These are phyloP conservation scores for Torymus aiolomorphi DNA, from an alignment of 2,888 invertebrate genomes.

Conservation along the genomic window DNA sequence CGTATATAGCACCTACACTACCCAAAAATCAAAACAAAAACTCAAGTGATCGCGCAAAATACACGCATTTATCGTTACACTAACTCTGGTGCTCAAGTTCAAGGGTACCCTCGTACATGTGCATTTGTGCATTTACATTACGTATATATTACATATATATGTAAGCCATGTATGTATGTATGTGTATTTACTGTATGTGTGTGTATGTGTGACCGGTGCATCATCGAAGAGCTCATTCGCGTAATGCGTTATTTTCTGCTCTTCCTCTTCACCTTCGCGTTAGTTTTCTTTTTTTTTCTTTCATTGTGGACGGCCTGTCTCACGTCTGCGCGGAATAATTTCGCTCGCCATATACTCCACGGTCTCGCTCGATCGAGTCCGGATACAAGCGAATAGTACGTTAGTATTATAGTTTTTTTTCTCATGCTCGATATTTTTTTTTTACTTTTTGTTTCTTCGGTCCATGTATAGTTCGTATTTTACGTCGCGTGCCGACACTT, in stretches of 20 bases:
- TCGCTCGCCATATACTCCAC: background rate
- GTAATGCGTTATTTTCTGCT: background rate
- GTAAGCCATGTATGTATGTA: background rate
- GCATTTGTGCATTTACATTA: conserved; percentile 4
- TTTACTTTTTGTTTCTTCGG: background rate
- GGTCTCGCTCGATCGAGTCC: conserved; percentile 32
- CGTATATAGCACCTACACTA: too few relatives aligned
- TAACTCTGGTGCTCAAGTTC: background rate
- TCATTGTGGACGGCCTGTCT: conserved; percentile 55
- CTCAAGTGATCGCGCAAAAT: background rate
- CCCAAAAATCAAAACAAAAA: background rate
- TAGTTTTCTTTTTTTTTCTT: conserved; percentile 8
- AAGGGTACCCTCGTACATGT: conserved; percentile 3
- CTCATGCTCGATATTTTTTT: background rate
- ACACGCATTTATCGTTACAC: background rate
- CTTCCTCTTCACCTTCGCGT: too few relatives aligned
- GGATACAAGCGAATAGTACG: background rate
- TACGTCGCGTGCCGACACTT: background rate
- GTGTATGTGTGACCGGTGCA: conserved; percentile 11
- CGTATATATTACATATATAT: conserved; percentile 26
- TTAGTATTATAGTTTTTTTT: too few relatives aligned
- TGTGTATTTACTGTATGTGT: too few relatives aligned
- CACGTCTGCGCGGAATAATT: conserved; percentile 46
- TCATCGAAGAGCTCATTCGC: background rate
- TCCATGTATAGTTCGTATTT: too few relatives aligned